Conservation (phyloP, 2,113 vertebrate species). For the Plecturocebus donacophilus region DNA sequence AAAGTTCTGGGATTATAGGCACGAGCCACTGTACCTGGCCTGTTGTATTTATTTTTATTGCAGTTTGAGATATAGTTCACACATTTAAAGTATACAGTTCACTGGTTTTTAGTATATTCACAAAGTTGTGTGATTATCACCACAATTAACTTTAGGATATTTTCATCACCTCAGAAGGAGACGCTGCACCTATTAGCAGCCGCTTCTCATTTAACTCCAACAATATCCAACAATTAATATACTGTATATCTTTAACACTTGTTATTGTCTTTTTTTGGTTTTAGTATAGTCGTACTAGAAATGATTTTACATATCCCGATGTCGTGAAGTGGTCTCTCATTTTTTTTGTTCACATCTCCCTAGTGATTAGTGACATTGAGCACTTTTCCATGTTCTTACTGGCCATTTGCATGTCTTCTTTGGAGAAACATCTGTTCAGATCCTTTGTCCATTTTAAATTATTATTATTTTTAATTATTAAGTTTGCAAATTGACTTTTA, state of each 20-base stretch:
- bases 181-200: neutral
- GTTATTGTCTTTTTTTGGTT: neutral
- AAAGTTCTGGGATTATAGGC: too few relatives aligned
- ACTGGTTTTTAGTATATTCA: neutral
- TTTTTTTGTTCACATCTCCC: neutral
- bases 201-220: neutral
- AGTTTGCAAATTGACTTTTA: neutral
- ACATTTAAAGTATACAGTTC: neutral
- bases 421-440: neutral
- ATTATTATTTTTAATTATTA: neutral
- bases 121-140: neutral
- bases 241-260: neutral
- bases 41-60: neutral
- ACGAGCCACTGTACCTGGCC: too few relatives aligned
- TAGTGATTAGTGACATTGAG: neutral
- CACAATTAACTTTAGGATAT: neutral
- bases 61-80: neutral
- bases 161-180: neutral
- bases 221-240: neutral
- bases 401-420: neutral
- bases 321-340: neutral
- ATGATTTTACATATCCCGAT: neutral
- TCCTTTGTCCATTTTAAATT: neutral
- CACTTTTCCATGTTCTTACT: neutral
- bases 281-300: neutral